phyloP scores from a whole-genome alignment of 2,888 invertebrate species.

The Timandra comae region DNA sequence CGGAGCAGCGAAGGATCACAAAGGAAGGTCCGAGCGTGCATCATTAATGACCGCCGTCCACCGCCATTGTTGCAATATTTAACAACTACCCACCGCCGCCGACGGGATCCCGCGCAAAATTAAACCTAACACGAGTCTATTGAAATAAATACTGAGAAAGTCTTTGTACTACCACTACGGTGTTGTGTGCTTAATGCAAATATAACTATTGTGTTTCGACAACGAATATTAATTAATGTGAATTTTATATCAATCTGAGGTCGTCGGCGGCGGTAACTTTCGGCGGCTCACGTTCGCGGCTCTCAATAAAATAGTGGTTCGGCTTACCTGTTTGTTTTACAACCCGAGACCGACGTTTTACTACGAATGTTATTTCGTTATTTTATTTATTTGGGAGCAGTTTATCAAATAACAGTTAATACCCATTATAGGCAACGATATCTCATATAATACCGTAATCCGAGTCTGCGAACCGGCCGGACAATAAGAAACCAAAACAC shows the following conservation, averaged over 20 bases:
- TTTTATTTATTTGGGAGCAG: neutral
- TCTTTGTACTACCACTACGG: slow-evolving; percentile 47
- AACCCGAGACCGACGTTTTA: slow-evolving; percentile 3
- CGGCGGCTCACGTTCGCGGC: no score
- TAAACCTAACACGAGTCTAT: slow-evolving; percentile 57
- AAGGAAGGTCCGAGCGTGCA: slow-evolving; percentile 64
- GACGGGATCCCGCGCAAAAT: slow-evolving; percentile 32
- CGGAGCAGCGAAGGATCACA: slow-evolving; percentile 42
- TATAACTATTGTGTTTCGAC: slow-evolving; percentile 57
- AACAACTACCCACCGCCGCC: slow-evolving; percentile 47
- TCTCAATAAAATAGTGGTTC: slow-evolving; percentile 1
- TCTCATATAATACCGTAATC: neutral
- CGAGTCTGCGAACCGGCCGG: slow-evolving; percentile 13
- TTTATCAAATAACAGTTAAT: neutral
- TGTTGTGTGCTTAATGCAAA: slow-evolving; percentile 39
- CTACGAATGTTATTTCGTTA: neutral
- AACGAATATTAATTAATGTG: slow-evolving; percentile 56
- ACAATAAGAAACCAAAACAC: slow-evolving; percentile 60
- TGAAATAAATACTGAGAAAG: slow-evolving; percentile 54
- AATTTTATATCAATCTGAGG: slow-evolving; percentile 50
- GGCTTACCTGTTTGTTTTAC: slow-evolving; percentile 9
- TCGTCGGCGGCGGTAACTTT: slow-evolving; percentile 21
- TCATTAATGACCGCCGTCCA: slow-evolving; percentile 58
- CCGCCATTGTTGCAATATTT: slow-evolving; percentile 72
- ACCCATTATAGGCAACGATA: neutral